Percentiles rank a stretch among this genome's conserved stretches.
Evolutionary conservation across 1,140 invertebrate genomes (phyloP).

Genomic region (Aricia agestis): DNA sequence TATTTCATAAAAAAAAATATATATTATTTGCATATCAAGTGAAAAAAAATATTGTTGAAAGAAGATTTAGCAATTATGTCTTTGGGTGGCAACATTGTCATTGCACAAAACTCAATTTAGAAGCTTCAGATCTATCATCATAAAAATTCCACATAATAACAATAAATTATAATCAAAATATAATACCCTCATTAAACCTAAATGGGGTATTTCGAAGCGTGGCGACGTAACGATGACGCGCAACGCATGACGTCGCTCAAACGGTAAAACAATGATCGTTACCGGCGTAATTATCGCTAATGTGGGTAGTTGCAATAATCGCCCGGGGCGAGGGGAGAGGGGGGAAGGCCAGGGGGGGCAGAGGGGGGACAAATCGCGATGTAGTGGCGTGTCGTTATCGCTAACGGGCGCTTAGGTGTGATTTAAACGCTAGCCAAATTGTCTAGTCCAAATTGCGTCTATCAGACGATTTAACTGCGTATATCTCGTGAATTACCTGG

Average conservation of each 20-base stretch:
- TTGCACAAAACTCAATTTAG: too few relatives aligned
- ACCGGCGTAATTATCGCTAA: conserved; percentile 8
- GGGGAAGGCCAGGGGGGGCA: background rate
- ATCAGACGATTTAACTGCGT: background rate
- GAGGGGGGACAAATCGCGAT: background rate
- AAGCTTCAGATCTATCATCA: too few relatives aligned
- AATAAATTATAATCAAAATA: too few relatives aligned
- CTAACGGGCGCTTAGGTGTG: conserved; percentile 3
- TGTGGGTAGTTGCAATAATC: conserved; percentile 6
- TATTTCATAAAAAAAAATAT: too few relatives aligned
- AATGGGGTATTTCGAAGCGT: background rate
- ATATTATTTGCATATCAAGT: too few relatives aligned
- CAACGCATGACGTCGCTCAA: too few relatives aligned
- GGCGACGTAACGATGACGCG: background rate
- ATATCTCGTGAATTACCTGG: background rate
- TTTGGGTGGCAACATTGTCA: too few relatives aligned
- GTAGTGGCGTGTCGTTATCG: conserved; percentile 3
- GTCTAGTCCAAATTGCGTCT: conserved; percentile 2
- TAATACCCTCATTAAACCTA: background rate
- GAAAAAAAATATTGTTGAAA: too few relatives aligned
- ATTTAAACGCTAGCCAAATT: conserved; percentile 8
- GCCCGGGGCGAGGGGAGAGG: background rate
- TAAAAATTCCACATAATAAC: too few relatives aligned
- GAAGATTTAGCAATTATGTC: too few relatives aligned
- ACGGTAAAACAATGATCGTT: conserved; percentile 9